A percentile compares a stretch with the other conserved stretches of the same genome.
Evolutionary conservation across 2,888 invertebrate genomes (phyloP).

Genomic region (Scaptodrosophila latifasciaeformis): DNA sequence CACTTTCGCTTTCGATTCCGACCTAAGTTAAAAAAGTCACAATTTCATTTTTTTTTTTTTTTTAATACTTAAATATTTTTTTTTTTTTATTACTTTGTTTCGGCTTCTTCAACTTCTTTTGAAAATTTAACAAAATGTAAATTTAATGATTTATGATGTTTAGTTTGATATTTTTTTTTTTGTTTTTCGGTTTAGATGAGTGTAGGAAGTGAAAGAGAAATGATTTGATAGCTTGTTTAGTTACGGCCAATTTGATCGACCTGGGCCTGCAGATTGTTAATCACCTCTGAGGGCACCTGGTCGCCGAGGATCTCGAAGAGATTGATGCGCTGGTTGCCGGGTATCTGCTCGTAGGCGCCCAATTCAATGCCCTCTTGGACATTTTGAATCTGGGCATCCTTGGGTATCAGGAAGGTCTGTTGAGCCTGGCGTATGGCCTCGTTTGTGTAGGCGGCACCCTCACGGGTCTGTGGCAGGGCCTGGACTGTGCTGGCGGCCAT

Average conservation of each 20-base stretch:
- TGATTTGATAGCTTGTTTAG: slow-evolving; percentile 56
- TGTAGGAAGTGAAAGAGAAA: not conserved
- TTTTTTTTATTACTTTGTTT: slow-evolving; percentile 19
- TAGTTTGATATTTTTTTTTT: too few relatives aligned
- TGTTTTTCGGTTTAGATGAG: too few relatives aligned
- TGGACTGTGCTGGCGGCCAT: slow-evolving; percentile 49
- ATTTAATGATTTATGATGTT: slow-evolving; percentile 33
- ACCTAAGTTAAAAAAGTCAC: slow-evolving; percentile 21
- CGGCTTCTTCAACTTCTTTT: slow-evolving; percentile 15
- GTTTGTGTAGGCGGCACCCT: slow-evolving; percentile 88
- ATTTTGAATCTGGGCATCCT: slow-evolving; percentile 90
- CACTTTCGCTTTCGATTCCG: slow-evolving; percentile 47
- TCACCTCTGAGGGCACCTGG: slow-evolving; percentile 90
- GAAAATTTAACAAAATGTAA: slow-evolving; percentile 51
- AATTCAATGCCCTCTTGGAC: slow-evolving; percentile 90
- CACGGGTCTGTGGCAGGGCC: slow-evolving; percentile 80
- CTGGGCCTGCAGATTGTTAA: slow-evolving; percentile 89
- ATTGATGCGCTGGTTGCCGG: slow-evolving; percentile 88
- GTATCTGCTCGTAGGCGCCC: slow-evolving; percentile 90
- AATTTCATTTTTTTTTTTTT: not conserved
- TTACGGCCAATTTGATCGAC: slow-evolving; percentile 88
- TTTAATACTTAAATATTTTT: slow-evolving; percentile 32
- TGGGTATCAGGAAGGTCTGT: slow-evolving; percentile 88
- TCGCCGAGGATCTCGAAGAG: slow-evolving; percentile 89
- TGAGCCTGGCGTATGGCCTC: slow-evolving; percentile 92